Base-by-base conservation (phyloP, 2,888 invertebrate genomes). In the Agonopterix alstromeriana region DNA sequence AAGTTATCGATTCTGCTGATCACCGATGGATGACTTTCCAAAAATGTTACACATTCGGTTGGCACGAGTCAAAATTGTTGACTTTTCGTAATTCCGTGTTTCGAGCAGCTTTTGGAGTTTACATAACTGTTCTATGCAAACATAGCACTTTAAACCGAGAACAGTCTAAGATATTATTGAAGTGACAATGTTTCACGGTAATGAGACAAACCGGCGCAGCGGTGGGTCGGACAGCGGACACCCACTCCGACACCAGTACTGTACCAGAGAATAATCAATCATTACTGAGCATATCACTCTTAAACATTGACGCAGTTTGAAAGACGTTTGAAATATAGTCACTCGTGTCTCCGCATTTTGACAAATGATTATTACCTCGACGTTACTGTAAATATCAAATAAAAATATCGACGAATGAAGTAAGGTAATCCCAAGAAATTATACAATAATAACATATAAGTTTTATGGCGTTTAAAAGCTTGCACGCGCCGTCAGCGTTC, bases 121-220 rank as follows among this genome's bases (percentile, higher is more conserved):
- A 72, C 84, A 78, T 79, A 67, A 53, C 53, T 81, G 79, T 78
- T 44, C 51, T 60, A 58, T 53, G 52, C 64, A 69, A 76, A 81
- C 69, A 82, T 71, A 64, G 60, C 71, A 67, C 74, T 74, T 27
- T 66, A 66, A 77, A 70, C 69, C 58, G 68, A 70, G 68, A 77
- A 80, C 76, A 70, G 77, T 77, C 77, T 73, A 73, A 75, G 68
- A 67, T 75, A 70, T 73, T 73, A 73, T 67, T 70, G 67, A 73
- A 69, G 73, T 75, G 79, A 74, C 72, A 76, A 73, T 69, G 63
- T 74, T 68, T 62, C 61, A 64, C 58, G 59, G 65, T 74, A 71
- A 72, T 77, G 77, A 58, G 67, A 70, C 69, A 71, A 77, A 79
- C 72, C 68, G 42, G 58, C 73, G 53, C 65, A 57, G 63, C 52